A percentile compares a stretch with the other conserved stretches of the same genome.
Conservation (phyloP, 2,113 vertebrate species). For the Poecile atricapillus region DNA sequence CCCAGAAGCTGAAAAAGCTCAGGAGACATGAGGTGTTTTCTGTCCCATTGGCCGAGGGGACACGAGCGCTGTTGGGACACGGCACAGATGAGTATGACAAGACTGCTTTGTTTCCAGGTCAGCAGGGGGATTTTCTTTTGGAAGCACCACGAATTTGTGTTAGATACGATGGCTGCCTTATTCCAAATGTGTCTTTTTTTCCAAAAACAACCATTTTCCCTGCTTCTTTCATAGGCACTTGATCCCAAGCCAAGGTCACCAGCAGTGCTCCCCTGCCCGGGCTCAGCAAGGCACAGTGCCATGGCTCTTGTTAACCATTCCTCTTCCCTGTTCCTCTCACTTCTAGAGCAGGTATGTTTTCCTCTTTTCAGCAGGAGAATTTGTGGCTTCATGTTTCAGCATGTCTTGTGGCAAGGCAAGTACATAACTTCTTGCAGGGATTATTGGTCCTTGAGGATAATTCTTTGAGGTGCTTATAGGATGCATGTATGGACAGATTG, state of each 20-base stretch:
- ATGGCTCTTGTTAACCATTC: not conserved
- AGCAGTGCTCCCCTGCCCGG: not conserved
- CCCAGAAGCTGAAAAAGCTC: not conserved
- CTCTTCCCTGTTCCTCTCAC: not conserved
- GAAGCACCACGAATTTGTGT: not conserved
- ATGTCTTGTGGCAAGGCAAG: not conserved
- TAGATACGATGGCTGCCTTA: not conserved
- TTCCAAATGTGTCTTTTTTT: not conserved
- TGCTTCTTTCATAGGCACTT: not conserved
- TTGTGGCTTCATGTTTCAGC: not conserved
- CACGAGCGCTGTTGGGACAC: rapidly evolving
- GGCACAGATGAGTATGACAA: not conserved
- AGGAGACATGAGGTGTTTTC: rapidly evolving
- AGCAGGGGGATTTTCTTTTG: not conserved
- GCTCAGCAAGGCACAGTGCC: rapidly evolving
- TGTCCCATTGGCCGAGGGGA: not conserved
- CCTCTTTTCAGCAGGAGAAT: not conserved
- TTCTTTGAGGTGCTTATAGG: not conserved
- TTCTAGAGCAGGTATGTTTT: not conserved
- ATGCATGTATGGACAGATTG: not conserved
- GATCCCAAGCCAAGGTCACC: not conserved
- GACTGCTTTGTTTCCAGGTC: not conserved
- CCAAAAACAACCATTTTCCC: not conserved
- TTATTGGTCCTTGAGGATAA: not conserved
- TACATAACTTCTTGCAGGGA: not conserved